Conservation (phyloP, 23 tunicate genomes). For the Aplidium turbinatum region DNA sequence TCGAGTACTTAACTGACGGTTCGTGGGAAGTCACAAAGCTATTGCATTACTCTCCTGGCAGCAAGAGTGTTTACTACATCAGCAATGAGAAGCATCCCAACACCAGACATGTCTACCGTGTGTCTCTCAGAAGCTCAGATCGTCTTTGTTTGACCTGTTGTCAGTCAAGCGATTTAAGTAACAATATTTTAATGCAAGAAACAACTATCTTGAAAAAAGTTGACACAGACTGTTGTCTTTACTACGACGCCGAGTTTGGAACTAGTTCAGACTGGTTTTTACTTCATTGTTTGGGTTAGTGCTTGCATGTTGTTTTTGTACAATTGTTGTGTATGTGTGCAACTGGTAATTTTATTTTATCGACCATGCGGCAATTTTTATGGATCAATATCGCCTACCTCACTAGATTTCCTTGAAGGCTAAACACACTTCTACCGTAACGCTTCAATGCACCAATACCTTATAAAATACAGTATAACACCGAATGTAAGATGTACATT, state of each 20-base stretch:
- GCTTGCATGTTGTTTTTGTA: neutral
- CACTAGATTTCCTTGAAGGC: no score
- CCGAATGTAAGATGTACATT: no score
- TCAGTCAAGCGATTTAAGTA: neutral
- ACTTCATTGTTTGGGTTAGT: constrained; percentile 55
- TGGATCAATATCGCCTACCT: no score
- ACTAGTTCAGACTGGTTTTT: constrained; percentile 41
- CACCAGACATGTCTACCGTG: constrained; percentile 55
- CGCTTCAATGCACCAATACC: no score
- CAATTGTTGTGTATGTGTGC: no score
- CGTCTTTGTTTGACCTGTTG: constrained; percentile 51
- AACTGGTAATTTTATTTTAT: no score
- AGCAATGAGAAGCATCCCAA: constrained; percentile 65
- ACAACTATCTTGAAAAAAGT: neutral
- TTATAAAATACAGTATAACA: no score
- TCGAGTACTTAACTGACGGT: constrained; percentile 61
- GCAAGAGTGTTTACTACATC: constrained; percentile 50
- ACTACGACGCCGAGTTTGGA: constrained; percentile 58
- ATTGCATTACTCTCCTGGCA: constrained; percentile 37
- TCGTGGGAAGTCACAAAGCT: constrained; percentile 79
- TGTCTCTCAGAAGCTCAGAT: neutral
- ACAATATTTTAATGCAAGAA: neutral
- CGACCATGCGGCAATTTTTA: no score
- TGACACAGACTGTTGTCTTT: constrained; percentile 29
- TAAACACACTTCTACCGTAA: no score